Percentiles rank a stretch among this genome's conserved stretches.
phyloP scores from a whole-genome alignment of 2,888 invertebrate genomes.

The Philopedon plagiatum region DNA sequence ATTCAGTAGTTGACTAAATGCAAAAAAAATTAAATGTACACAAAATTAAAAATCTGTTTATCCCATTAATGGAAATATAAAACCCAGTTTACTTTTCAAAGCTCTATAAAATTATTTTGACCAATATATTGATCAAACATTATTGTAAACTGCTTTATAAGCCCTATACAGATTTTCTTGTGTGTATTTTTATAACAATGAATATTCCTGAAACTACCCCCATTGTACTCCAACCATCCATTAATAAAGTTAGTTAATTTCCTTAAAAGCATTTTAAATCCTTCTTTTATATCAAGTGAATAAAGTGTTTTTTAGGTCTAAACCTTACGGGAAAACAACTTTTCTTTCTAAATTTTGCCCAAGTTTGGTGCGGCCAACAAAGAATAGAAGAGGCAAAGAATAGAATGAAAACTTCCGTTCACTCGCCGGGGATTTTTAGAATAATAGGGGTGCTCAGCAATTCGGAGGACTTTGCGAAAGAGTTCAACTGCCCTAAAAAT shows the following conservation, averaged over 20 bases:
- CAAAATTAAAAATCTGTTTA: no score
- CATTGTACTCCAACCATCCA: neutral
- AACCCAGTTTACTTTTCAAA: no score
- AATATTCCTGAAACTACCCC: neutral
- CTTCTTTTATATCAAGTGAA: conserved; percentile 10
- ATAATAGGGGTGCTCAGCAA: conserved; percentile 72
- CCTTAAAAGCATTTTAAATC: neutral
- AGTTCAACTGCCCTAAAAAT: conserved; percentile 79
- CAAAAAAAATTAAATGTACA: no score
- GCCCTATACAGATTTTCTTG: neutral
- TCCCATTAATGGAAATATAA: no score
- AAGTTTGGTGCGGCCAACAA: conserved; percentile 87
- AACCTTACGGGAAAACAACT: conserved; percentile 85
- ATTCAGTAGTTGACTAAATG: no score
- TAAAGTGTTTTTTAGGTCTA: conserved; percentile 62
- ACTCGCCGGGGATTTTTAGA: conserved; percentile 83
- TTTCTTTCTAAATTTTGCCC: conserved; percentile 93
- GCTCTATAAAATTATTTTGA: no score
- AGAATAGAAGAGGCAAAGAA: conserved; percentile 85
- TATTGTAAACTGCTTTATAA: no score
- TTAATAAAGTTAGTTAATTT: conserved; percentile 3
- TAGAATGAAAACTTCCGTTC: conserved; percentile 86
- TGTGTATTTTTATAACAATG: neutral
- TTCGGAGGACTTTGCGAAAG: conserved; percentile 81
- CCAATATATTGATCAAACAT: no score